Percentiles rank a stretch among this genome's conserved stretches.
phyloP scores from a whole-genome alignment of 2,888 invertebrate genomes.

The Caenorhabditis sp. region DNA sequence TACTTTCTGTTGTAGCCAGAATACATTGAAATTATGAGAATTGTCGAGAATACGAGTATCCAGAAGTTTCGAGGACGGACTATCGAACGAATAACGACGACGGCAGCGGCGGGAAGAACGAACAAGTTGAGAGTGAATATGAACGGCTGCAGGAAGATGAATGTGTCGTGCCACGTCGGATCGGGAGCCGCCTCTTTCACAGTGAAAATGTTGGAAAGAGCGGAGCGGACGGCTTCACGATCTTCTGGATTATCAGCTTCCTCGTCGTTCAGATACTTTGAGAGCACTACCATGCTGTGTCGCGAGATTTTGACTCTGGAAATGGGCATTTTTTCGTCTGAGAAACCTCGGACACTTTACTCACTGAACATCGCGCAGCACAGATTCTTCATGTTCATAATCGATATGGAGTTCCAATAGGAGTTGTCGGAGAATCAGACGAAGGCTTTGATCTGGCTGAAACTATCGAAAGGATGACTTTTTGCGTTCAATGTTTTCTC shows the following conservation, averaged over 20 bases:
- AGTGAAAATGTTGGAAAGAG: conserved; percentile 45
- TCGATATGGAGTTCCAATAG: conserved; percentile 36
- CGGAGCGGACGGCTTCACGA: conserved; percentile 38
- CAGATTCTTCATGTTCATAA: conserved; percentile 24
- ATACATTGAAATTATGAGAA: conserved; percentile 44
- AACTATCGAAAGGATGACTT: conserved; percentile 3
- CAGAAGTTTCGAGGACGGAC: conserved; percentile 43
- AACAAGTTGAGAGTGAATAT: conserved; percentile 31
- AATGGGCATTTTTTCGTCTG: not conserved
- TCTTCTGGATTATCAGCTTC: conserved; percentile 12
- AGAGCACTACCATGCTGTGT: conserved; percentile 40
- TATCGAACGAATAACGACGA: conserved; percentile 31
- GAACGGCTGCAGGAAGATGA: conserved; percentile 28
- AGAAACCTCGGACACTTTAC: not conserved
- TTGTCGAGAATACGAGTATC: conserved; percentile 32
- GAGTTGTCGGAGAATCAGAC: conserved; percentile 46
- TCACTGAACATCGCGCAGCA: conserved; percentile 31
- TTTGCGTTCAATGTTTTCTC: not conserved
- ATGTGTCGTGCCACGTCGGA: conserved; percentile 31
- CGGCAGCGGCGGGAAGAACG: conserved; percentile 29
- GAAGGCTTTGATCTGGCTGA: conserved; percentile 43
- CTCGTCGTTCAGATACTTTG: conserved; percentile 37
- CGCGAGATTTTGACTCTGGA: conserved; percentile 41
- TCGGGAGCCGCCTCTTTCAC: conserved; percentile 21
- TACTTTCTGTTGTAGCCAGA: conserved; percentile 46